These are phyloP conservation scores for Eupithecia exiguata DNA, from an alignment of 2,888 invertebrate genomes.

Conservation along the genomic window DNA sequence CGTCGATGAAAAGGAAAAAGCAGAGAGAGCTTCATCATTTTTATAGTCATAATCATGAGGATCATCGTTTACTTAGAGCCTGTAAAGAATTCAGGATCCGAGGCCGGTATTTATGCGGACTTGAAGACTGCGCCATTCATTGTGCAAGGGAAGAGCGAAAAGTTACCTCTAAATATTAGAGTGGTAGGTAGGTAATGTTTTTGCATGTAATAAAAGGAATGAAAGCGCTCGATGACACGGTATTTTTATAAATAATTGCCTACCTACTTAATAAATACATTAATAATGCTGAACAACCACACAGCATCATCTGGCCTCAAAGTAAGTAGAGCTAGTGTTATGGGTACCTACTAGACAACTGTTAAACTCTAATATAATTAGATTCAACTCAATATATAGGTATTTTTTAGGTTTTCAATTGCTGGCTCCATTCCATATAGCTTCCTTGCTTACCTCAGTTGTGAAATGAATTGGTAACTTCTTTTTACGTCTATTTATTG, in stretches of 20 bases:
- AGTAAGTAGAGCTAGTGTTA: no score
- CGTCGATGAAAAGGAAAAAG: slow-evolving; percentile 37
- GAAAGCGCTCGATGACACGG: not conserved
- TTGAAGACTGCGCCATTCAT: slow-evolving; percentile 8
- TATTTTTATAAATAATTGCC: no score
- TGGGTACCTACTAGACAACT: no score
- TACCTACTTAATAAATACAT: no score
- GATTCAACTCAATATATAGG: no score
- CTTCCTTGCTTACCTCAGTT: no score
- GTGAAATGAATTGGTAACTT: no score
- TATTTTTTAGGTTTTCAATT: no score
- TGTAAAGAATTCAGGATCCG: slow-evolving; percentile 37
- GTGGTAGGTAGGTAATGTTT: not conserved
- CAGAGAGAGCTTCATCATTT: slow-evolving; percentile 42
- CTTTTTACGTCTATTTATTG: not conserved
- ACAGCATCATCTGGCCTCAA: no score
- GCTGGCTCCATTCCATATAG: no score
- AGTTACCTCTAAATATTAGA: not conserved
- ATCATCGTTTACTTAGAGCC: slow-evolving; percentile 36
- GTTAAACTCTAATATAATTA: no score
- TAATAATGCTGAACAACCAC: no score
- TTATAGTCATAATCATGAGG: slow-evolving; percentile 42
- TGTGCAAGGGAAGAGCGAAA: not conserved
- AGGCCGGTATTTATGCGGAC: slow-evolving; percentile 7
- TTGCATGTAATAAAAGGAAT: not conserved